These are phyloP conservation scores for Tetheella fluctuosa DNA, from an alignment of 2,888 invertebrate species.

Conservation along the genomic window DNA sequence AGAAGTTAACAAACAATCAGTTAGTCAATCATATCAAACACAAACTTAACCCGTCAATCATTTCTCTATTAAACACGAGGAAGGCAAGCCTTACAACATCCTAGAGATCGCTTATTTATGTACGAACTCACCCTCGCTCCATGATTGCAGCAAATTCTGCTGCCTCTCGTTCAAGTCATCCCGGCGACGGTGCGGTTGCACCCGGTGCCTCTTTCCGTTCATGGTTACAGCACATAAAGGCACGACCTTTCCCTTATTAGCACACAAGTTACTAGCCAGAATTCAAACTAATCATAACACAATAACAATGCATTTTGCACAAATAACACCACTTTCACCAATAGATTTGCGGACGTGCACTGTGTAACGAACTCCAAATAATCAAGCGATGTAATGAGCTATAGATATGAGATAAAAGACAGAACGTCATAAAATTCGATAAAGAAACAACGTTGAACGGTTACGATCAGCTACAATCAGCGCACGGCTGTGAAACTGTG, in stretches of 20 bases:
- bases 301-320: constrained; percentile 41
- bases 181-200: constrained; percentile 70
- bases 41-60: background rate
- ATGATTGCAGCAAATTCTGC: constrained; percentile 72
- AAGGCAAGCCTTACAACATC: background rate
- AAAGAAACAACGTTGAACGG: constrained; percentile 49
- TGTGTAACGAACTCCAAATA: constrained; percentile 58
- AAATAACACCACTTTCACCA: constrained; percentile 49
- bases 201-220: constrained; percentile 64
- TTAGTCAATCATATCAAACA: background rate
- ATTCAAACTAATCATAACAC: constrained; percentile 48
- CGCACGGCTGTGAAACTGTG: constrained; percentile 17
- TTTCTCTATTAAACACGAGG: background rate
- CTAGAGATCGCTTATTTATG: constrained; percentile 16
- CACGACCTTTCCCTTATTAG: constrained; percentile 24
- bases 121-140: constrained; percentile 73
- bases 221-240: constrained; percentile 49
- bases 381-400: constrained; percentile 63
- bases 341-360: constrained; percentile 68
- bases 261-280: constrained; percentile 22
- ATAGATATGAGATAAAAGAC: constrained; percentile 67
- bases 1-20: background rate
- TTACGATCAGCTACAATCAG: constrained; percentile 41
- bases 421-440: constrained; percentile 71
- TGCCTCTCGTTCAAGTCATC: constrained; percentile 70